Percentiles rank a stretch among this genome's conserved stretches.
These are phyloP conservation scores for Eumacrocentrus americanus DNA, from an alignment of 2,888 invertebrate genomes.

Conservation along the genomic window DNA sequence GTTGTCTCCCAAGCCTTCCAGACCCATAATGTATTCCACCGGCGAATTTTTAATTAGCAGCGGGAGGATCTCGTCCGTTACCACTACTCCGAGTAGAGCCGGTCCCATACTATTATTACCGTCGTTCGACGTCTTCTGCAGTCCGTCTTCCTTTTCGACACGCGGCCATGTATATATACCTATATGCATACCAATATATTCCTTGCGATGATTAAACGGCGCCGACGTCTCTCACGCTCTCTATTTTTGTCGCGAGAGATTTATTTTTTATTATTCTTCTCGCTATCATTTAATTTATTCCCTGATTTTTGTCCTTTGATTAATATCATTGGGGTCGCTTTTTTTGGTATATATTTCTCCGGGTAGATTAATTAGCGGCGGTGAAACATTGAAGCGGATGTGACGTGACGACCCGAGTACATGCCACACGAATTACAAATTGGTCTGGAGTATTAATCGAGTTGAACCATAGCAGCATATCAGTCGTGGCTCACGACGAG, in stretches of 20 bases:
- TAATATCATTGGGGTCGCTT: no score
- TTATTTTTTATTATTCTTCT: not conserved
- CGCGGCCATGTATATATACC: not conserved
- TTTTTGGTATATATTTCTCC: no score
- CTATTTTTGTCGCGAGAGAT: constrained; percentile 2
- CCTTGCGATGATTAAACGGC: constrained; percentile 3
- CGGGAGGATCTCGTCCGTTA: constrained; percentile 48
- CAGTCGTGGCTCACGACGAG: no score
- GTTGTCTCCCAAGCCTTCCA: constrained; percentile 20
- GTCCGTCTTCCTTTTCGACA: not conserved
- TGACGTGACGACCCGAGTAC: no score
- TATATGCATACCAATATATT: not conserved
- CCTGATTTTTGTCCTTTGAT: no score
- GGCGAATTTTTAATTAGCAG: constrained; percentile 58
- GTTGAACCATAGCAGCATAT: no score
- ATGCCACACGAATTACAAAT: no score
- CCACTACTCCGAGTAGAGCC: constrained; percentile 35
- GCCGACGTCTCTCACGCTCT: not conserved
- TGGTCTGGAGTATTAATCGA: no score
- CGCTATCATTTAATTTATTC: no score
- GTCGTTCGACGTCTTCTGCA: constrained; percentile 25
- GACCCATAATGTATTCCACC: constrained; percentile 45
- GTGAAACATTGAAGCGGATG: no score
- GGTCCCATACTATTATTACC: constrained; percentile 50
- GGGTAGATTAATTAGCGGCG: no score